These are phyloP conservation scores for Leptobrachium leishanense DNA, from an alignment of 2,113 vertebrate genomes.

Conservation along the genomic window DNA sequence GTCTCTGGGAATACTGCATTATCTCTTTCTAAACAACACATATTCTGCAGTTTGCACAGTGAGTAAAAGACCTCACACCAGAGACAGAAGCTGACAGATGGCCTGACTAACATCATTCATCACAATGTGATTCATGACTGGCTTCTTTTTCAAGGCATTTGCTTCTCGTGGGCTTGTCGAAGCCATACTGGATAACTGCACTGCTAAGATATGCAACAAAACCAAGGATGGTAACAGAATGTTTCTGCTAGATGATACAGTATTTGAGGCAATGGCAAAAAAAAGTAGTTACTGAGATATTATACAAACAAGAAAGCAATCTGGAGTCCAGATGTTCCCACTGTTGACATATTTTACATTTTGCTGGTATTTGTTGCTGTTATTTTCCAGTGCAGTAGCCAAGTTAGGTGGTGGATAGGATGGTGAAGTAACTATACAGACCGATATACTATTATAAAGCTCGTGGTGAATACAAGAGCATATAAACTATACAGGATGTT, in stretches of 20 bases:
- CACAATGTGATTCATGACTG: neutral
- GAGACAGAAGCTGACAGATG: constrained; percentile 16
- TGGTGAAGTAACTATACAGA: too few species aligned
- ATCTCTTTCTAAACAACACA: too few species aligned
- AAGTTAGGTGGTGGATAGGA: too few species aligned
- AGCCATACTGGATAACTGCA: neutral
- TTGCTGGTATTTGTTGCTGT: neutral
- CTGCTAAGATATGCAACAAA: neutral
- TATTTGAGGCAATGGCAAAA: neutral
- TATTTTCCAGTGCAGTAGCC: too few species aligned
- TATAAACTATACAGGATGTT: too few species aligned
- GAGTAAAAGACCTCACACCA: neutral
- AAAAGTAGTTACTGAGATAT: neutral
- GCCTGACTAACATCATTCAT: neutral
- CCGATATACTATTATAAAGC: too few species aligned
- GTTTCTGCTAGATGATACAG: neutral
- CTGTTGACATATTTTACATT: constrained; percentile 13
- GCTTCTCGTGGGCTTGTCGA: constrained; percentile 6
- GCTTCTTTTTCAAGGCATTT: neutral
- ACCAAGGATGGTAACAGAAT: neutral
- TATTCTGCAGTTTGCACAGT: too few species aligned
- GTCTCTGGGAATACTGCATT: too few species aligned
- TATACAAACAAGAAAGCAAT: neutral
- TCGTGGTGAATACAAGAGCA: too few species aligned
- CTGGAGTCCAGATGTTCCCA: constrained; percentile 24